Evolutionary conservation across 2,888 invertebrate genomes (phyloP), one percentile per base, ranked within the genome.

Genomic region (Sesamia inferens): DNA sequence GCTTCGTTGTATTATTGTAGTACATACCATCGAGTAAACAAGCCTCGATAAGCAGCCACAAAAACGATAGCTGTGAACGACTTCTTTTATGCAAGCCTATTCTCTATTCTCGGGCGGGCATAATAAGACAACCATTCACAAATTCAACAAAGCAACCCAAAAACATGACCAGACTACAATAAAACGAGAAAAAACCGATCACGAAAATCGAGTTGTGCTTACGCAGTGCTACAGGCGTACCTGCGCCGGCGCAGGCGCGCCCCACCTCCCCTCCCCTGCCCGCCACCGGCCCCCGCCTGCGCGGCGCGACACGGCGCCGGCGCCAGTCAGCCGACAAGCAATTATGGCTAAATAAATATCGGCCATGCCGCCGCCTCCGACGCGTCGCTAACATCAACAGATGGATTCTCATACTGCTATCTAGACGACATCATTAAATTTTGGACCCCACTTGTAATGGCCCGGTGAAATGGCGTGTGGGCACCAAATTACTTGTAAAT

Each of bases 321-420:
- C 95, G 95, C 96, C 95, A 94, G 92, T 88, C 93, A 91, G 94
- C 95, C 95, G 95, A 94, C 95, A 93, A 94, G 95, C 95, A 96
- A 95, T 95, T 95, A 95, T 95, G 95, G 95, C 94, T 95, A 96
- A 95, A 96, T 96, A 96, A 95, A 96, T 96, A 95, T 95, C 95
- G 94, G 93, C 93, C 94, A 93, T 91, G 94, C 94, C 93, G 92
- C 92, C 93, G 92, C 93, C 92, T 88, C 91, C 93, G 91, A 90
- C 93, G 92, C 92, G 91, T 86, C 93, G 92, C 91, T 91, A 88
- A 87, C 91, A 92, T 90, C 92, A 91, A 91, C 95, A 94, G 93
- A 94, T 93, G 94, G 92, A 93, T 92, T 91, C 93, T 89, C 89
- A 90, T 90, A 88, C 88, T 91, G 88, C 82, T 92, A 93, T 92